Evolutionary conservation across 2,888 invertebrate genomes (phyloP).

Genomic region (Stenoptilia bipunctidactyla): DNA sequence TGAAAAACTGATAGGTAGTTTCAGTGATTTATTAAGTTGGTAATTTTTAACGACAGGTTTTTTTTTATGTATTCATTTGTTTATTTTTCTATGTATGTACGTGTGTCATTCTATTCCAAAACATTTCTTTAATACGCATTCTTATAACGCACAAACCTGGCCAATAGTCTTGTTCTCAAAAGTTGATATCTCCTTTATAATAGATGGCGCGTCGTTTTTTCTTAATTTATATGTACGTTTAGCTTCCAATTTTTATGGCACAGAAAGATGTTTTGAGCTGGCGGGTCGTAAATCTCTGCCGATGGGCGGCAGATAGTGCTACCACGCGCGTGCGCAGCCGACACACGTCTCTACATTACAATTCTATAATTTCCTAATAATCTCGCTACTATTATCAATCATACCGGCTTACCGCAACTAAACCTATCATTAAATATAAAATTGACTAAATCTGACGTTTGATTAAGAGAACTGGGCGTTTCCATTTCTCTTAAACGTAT

Average conservation of each 20-base stretch:
- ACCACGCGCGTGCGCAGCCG: constrained; percentile 28
- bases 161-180: neutral
- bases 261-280: constrained; percentile 38
- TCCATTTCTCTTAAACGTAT: neutral
- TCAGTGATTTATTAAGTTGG: too few relatives aligned
- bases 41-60: too few relatives aligned
- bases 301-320: constrained; percentile 55
- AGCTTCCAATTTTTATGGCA: constrained; percentile 22
- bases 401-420: constrained; percentile 46
- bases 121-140: neutral
- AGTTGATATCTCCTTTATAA: neutral
- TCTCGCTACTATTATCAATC: constrained; percentile 47
- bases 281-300: constrained; percentile 51
- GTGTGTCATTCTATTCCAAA: too few relatives aligned
- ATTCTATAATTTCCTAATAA: constrained; percentile 28
- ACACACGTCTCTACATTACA: constrained; percentile 11
- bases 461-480: constrained; percentile 50
- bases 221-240: constrained; percentile 26
- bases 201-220: constrained; percentile 9
- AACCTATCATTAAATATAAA: constrained; percentile 57
- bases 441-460: constrained; percentile 63
- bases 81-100: too few relatives aligned
- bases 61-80: too few relatives aligned
- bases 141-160: neutral
- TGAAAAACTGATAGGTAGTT: too few relatives aligned